These are phyloP conservation scores for Epinotia bilunana DNA, from an alignment of 2,888 invertebrate species.

Conservation along the genomic window DNA sequence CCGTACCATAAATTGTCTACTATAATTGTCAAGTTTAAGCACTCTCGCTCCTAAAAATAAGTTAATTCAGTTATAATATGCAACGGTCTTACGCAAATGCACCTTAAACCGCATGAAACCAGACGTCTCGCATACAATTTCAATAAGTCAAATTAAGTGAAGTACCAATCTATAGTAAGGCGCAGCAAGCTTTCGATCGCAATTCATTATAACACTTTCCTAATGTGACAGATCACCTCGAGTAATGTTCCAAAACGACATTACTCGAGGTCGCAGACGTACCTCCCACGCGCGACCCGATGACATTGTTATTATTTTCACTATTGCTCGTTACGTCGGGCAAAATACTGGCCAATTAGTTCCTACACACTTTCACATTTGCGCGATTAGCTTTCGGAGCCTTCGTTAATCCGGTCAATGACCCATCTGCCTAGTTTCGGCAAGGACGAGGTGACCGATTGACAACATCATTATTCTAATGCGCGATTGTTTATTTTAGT, in stretches of 20 bases:
- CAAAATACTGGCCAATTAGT: slow-evolving; percentile 72
- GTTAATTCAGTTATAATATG: too few relatives aligned
- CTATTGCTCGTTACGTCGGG: slow-evolving; percentile 62
- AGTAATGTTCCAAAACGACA: slow-evolving; percentile 40
- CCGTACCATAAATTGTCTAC: too few relatives aligned
- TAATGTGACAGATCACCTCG: slow-evolving; percentile 21
- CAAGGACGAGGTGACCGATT: slow-evolving; percentile 58
- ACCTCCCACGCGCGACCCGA: slow-evolving; percentile 66
- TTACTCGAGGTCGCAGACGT: slow-evolving; percentile 48
- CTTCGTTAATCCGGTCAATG: slow-evolving; percentile 62
- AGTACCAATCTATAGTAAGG: neutral
- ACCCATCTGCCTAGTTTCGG: slow-evolving; percentile 69
- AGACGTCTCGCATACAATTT: neutral
- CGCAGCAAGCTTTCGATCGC: neutral
- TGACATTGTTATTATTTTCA: slow-evolving; percentile 68
- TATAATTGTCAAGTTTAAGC: too few relatives aligned
- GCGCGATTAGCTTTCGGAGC: slow-evolving; percentile 48
- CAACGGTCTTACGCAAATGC: too few relatives aligned
- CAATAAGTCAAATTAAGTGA: neutral
- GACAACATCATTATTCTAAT: slow-evolving; percentile 19
- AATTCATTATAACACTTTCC: slow-evolving; percentile 21
- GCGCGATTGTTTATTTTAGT: slow-evolving; percentile 14
- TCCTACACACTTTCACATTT: slow-evolving; percentile 76
- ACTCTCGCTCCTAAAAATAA: too few relatives aligned
- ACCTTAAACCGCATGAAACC: neutral